Evolutionary conservation across 2,797 vertebrate species (phyloP).

Genomic region (Melanotaenia pygmaea): DNA sequence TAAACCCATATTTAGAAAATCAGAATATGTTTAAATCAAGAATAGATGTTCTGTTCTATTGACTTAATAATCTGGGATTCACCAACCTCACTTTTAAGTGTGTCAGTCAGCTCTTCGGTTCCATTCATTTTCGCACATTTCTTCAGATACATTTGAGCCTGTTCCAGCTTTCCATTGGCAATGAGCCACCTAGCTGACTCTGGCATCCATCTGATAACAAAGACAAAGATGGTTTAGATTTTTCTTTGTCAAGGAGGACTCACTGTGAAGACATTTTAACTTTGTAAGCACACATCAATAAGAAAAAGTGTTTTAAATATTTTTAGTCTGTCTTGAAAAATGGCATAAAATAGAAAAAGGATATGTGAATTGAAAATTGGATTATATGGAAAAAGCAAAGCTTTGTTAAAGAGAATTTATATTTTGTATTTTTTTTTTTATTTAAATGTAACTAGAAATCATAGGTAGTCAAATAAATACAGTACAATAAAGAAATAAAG

Average conservation of each 20-base stretch:
- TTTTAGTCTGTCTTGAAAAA: neutral
- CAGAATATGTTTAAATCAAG: neutral
- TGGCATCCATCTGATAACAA: slow-evolving; percentile 77
- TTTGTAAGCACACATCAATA: neutral
- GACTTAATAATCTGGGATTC: neutral
- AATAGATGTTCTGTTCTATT: slow-evolving; percentile 8
- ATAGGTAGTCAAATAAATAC: neutral
- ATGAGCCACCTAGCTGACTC: slow-evolving; percentile 84
- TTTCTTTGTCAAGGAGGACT: neutral
- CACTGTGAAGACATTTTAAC: neutral
- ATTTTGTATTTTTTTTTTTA: neutral
- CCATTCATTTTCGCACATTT: slow-evolving; percentile 81
- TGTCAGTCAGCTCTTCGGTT: slow-evolving; percentile 36
- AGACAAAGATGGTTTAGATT: neutral
- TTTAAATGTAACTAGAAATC: neutral
- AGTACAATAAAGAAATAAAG: too few relatives aligned
- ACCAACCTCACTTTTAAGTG: slow-evolving; percentile 75
- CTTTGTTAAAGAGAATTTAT: too few relatives aligned
- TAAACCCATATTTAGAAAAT: neutral
- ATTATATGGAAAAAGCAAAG: too few relatives aligned
- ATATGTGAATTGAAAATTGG: neutral
- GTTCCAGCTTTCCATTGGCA: slow-evolving; percentile 71
- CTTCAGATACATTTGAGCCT: slow-evolving; percentile 75
- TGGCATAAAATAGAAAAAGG: neutral
- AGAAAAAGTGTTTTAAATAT: neutral